Percentiles rank a stretch among this genome's conserved stretches.
phyloP scores from a whole-genome alignment of 2,797 vertebrate genomes.

The Chaunax sp. region DNA sequence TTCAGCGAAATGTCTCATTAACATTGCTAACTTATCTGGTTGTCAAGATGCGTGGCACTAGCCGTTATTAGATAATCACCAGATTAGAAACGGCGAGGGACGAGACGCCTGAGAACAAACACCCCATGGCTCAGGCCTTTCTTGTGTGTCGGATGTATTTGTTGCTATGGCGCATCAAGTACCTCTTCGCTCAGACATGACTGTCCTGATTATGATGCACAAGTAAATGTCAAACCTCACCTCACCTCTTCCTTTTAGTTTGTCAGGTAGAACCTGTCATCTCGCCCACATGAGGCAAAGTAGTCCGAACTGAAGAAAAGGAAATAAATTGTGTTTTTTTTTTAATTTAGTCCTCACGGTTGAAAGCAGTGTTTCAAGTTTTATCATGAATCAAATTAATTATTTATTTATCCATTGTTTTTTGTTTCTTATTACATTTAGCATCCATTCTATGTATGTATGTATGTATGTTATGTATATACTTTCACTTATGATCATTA shows the following conservation, averaged over 20 bases:
- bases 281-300: background rate
- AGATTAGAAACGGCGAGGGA: slow-evolving; percentile 39
- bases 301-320: too few relatives aligned
- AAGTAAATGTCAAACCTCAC: slow-evolving; percentile 59
- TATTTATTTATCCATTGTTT: too few relatives aligned
- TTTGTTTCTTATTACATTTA: too few relatives aligned
- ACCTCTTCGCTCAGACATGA: slow-evolving; percentile 34
- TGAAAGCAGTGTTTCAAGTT: too few relatives aligned
- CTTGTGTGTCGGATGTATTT: slow-evolving; percentile 18
- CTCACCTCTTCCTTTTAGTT: slow-evolving; percentile 31
- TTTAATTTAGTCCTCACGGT: background rate
- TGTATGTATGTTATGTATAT: too few relatives aligned
- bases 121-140: slow-evolving; percentile 1
- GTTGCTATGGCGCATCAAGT: slow-evolving; percentile 18
- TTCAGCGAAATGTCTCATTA: slow-evolving; percentile 67
- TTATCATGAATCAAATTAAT: too few relatives aligned
- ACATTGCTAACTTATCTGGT: slow-evolving; percentile 47
- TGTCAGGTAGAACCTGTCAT: slow-evolving; percentile 35
- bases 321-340: slow-evolving; percentile 8
- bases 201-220: slow-evolving; percentile 50
- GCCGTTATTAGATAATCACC: slow-evolving; percentile 56
- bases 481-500: background rate
- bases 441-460: too few relatives aligned
- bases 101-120: slow-evolving; percentile 16
- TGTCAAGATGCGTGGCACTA: slow-evolving; percentile 26